Conservation (phyloP, 2,113 vertebrate species). For the Crotalus helleri region DNA sequence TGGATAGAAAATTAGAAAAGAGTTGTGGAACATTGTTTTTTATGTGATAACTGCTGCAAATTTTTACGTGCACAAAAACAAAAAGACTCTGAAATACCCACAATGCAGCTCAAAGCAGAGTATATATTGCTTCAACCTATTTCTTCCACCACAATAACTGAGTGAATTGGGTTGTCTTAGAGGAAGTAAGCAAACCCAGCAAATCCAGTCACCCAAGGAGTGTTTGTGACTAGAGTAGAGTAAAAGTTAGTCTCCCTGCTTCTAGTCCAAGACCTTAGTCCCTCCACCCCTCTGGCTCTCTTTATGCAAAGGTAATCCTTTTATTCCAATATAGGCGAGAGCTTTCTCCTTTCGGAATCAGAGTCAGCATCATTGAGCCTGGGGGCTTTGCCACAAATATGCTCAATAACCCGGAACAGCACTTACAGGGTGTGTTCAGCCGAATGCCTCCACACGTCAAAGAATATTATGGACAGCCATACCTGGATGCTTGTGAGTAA, state of each 20-base stretch:
- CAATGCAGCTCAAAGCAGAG: not conserved
- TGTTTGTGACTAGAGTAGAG: not conserved
- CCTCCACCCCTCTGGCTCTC: not conserved
- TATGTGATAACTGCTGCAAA: not conserved
- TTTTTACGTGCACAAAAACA: not conserved
- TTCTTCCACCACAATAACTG: not conserved
- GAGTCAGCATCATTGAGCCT: constrained; percentile 59
- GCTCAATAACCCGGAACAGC: constrained; percentile 14
- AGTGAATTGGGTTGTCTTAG: not conserved
- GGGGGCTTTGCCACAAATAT: constrained; percentile 58
- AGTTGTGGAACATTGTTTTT: not conserved
- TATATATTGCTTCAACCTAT: not conserved
- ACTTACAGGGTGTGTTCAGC: constrained; percentile 51
- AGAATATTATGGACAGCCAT: constrained; percentile 70
- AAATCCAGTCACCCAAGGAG: not conserved
- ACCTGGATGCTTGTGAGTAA: constrained; percentile 60
- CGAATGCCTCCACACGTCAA: constrained; percentile 65
- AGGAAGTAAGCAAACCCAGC: not conserved
- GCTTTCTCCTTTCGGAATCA: constrained; percentile 58
- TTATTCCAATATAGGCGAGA: constrained; percentile 44
- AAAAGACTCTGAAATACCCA: not conserved
- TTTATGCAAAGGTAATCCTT: not conserved
- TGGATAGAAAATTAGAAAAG: not conserved
- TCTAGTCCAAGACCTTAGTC: not conserved
- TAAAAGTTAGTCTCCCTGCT: not conserved